A percentile compares a stretch with the other conserved stretches of the same genome.
These are phyloP conservation scores for Dromius quadrimaculatus DNA, from an alignment of 2,888 invertebrate species.

Conservation along the genomic window DNA sequence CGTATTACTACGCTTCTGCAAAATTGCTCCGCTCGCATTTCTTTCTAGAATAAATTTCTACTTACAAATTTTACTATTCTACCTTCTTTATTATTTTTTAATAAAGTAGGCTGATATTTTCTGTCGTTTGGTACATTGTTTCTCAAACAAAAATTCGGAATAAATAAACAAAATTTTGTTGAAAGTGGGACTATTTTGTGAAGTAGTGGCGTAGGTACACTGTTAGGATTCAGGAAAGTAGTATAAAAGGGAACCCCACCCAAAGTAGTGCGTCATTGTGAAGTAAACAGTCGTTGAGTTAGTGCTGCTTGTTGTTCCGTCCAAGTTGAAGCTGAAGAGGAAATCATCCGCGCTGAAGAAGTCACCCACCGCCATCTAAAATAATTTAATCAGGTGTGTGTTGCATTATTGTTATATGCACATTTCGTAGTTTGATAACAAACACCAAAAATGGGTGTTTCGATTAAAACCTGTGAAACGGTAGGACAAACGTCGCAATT, in stretches of 20 bases:
- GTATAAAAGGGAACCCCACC: slow-evolving; percentile 58
- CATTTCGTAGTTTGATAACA: slow-evolving; percentile 50
- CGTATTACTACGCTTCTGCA: slow-evolving; percentile 6
- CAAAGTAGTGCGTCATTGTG: slow-evolving; percentile 49
- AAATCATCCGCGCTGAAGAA: slow-evolving; percentile 30
- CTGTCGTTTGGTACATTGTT: slow-evolving; percentile 2
- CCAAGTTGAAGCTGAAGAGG: slow-evolving; percentile 2
- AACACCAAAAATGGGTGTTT: slow-evolving; percentile 60
- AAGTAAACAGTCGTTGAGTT: slow-evolving; percentile 52
- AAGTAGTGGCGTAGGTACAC: slow-evolving; percentile 59
- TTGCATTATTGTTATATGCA: slow-evolving; percentile 54
- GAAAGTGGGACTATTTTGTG: slow-evolving; percentile 58
- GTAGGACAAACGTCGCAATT: slow-evolving; percentile 69
- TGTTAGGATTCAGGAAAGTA: slow-evolving; percentile 50
- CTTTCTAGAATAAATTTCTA: slow-evolving; percentile 20
- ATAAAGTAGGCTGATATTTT: background rate
- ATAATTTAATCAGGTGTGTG: slow-evolving; percentile 54
- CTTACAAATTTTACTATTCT: background rate
- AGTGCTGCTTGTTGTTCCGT: slow-evolving; percentile 48
- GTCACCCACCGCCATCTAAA: background rate
- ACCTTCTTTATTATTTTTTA: background rate
- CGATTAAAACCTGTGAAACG: slow-evolving; percentile 48
- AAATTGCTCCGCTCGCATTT: slow-evolving; percentile 41
- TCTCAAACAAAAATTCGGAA: background rate
- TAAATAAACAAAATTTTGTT: slow-evolving; percentile 10